phyloP scores from a whole-genome alignment of 2,113 vertebrate genomes.

The Ammodytes dubius region DNA sequence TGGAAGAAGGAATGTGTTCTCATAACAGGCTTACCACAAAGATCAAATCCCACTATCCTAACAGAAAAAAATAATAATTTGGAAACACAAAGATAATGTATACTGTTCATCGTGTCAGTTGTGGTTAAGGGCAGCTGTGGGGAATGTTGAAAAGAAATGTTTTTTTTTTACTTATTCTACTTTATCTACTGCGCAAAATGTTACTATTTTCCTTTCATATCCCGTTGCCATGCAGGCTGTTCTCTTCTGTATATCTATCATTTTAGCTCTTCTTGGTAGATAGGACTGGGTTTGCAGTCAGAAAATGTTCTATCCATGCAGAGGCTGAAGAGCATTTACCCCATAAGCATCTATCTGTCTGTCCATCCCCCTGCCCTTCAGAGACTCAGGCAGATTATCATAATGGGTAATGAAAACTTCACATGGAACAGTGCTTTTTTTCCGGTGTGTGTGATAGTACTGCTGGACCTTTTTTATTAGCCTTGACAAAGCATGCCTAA shows the following conservation, averaged over 20 bases:
- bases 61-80: conserved; percentile 19
- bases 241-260: conserved; percentile 25
- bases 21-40: conserved; percentile 32
- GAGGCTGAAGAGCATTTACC: conserved; percentile 53
- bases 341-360: conserved; percentile 67
- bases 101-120: not conserved
- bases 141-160: not conserved
- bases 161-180: not conserved
- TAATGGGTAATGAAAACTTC: conserved; percentile 81
- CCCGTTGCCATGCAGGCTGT: not conserved
- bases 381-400: conserved; percentile 76
- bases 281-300: conserved; percentile 40
- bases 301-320: conserved; percentile 53
- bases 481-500: conserved; percentile 79
- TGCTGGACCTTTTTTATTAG: conserved; percentile 73
- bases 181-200: conserved; percentile 33
- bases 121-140: not conserved
- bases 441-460: conserved; percentile 69
- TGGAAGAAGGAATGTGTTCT: conserved; percentile 20
- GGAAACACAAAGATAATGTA: not conserved
- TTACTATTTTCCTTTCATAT: conserved; percentile 14
- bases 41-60: conserved; percentile 8
- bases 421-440: conserved; percentile 76
- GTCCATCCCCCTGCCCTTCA: conserved; percentile 64
- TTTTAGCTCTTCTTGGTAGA: conserved; percentile 35